Evolutionary conservation across 2,797 vertebrate species (phyloP), one percentile per base, ranked within the genome.

Genomic region (Valencia hispanica): DNA sequence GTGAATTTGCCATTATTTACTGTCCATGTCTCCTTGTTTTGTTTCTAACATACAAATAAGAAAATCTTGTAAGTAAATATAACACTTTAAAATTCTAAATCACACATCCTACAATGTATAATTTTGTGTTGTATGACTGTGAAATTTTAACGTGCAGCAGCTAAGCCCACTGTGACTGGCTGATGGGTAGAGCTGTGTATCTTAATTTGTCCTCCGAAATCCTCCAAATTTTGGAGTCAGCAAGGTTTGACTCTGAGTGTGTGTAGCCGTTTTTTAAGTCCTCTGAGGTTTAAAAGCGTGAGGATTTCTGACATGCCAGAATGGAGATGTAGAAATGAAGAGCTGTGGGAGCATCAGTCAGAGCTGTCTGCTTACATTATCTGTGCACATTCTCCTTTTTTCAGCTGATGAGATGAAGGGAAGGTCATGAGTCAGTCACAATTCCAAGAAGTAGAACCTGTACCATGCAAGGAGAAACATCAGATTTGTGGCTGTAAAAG

Each of bases 291-390:
- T 57, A 48, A 68, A 79, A 83, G 34, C 73, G 57, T 74, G 73
- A 89, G 70, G 48, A 55, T 84, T 86, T 86, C 76, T 88, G 87
- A 80, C 80, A 75, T 79, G 76, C 77, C 68, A 55, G 78, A 82
- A 78, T 55, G 83, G 59, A 86, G 74, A 89, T 90, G 77, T 88
- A 89, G 89, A 91, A 92, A 89, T 86, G 84, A 93, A 88, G 80
- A 90, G 84, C 75, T 82, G 80, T 75, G 78, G 74, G 82, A 79
- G 77, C 77, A 65, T 65, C 59, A 66, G 75, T 74, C 84, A 41
- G 78, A 82, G 84, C 88, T 91, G 90, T 92, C 92, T 51, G 22
- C 78, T 89, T 75, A 53, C 73, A 85, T 92, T 83, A 90, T 77
- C 77, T 70, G 47, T 81, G 25, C 25, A 20, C 47, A 57, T 83